These are phyloP conservation scores for Gastrophysa polygoni DNA, from an alignment of 2,888 invertebrate species.

Conservation along the genomic window DNA sequence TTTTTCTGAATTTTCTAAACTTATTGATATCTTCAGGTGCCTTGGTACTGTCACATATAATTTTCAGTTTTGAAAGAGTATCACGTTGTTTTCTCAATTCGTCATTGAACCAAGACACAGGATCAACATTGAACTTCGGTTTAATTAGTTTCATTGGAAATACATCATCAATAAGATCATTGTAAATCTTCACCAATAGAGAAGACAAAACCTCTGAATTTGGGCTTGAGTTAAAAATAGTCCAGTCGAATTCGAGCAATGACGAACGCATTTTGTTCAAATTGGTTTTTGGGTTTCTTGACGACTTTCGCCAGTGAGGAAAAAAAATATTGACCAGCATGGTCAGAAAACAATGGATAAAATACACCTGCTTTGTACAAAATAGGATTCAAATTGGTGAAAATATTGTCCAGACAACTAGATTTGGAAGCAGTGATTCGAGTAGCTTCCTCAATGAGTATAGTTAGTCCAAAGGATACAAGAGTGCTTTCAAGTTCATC, in stretches of 20 bases:
- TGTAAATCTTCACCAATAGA: background rate
- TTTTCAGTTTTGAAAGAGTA: conserved; percentile 5
- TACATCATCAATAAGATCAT: background rate
- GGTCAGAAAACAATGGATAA: background rate
- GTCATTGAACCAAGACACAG: conserved; percentile 13
- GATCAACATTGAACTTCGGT: background rate
- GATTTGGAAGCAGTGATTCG: conserved; percentile 5
- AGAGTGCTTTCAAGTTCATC: background rate
- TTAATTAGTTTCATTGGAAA: background rate
- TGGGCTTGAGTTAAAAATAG: no score
- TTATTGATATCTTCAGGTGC: background rate
- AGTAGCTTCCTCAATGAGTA: conserved; percentile 1
- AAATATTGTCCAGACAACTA: conserved; percentile 7
- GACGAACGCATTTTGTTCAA: conserved; percentile 3
- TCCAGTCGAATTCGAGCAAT: background rate
- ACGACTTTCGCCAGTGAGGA: background rate
- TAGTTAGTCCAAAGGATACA: background rate
- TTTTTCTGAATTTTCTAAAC: background rate
- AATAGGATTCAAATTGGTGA: conserved; percentile 8
- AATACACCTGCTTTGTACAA: background rate
- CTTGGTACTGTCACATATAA: conserved; percentile 10
- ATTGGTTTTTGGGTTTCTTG: background rate
- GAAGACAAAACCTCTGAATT: background rate
- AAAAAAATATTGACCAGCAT: background rate
- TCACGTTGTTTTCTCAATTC: conserved; percentile 1